Base-by-base conservation (phyloP, 2,888 invertebrate genomes). In the Galerucella calmariensis region DNA sequence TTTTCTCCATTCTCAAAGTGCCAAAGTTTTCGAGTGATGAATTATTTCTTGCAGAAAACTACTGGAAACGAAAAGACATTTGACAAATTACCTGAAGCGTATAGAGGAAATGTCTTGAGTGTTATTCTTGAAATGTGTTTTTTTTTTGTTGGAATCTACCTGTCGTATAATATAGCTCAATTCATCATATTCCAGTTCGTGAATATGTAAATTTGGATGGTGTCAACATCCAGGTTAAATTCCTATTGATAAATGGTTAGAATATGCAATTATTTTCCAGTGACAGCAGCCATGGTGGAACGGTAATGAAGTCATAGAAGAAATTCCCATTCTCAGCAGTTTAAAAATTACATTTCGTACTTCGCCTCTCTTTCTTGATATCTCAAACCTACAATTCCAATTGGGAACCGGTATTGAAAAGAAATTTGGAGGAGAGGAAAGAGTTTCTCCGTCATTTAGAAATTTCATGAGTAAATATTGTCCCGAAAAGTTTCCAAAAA, bases 21-120 rank as follows among this genome's bases (percentile, higher is more conserved):
- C n/a, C 58, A 41, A 46, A 58, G 1, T 41, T 16, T 62, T 70
- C 24, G 35, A 71, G 41, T 72, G 72, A 72, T 72, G 27, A 35
- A 72, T 72, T 58, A 72, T 66, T 48, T 72, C 66, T 67, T 12
- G 59, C 58, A 58, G 58, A 72, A 72, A 66, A 66, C 46, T 65
- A 46, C 24, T 46, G 72, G 35, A 41, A 72, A 72, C 27, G 66
- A 66, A 65, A 72, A 59, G 66, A 72, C 58, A 11, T 44, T 66
- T 72, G 72, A 72, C 72, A 72, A 72, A 72, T 72, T 67, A 67
- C 59, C 59, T 20, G 66, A 51, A 48, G 27, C 48, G 59, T 48
- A 67, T 72, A 72, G 46, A 66, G 71, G 72, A 72, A 72, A 72
- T 59, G 71, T 48, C 53, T 65, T 12, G 56, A 71, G 71, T 65